Conservation (phyloP, 64 coral and sea anemone species). For the Stylophora pistillata region DNA sequence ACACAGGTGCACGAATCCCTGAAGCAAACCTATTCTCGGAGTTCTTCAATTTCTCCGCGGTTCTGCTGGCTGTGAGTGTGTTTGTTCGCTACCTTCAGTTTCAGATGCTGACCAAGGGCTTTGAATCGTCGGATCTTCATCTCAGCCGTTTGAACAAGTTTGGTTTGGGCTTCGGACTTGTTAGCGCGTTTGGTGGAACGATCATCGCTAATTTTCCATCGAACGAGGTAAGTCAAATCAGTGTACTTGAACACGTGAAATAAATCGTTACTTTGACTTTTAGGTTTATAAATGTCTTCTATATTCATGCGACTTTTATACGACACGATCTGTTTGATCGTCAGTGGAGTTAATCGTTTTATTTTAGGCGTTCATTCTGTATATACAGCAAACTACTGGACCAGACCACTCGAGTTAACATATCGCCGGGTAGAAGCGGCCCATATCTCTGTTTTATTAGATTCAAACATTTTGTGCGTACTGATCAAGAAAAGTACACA, state of each 20-base stretch:
- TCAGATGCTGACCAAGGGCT: constrained; percentile 57
- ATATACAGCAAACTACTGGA: background rate
- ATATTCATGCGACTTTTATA: too few species aligned
- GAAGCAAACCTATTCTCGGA: constrained; percentile 91
- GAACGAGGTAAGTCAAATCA: constrained; percentile 68
- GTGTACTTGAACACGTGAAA: background rate
- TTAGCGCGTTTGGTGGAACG: constrained; percentile 74
- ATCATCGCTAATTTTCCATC: constrained; percentile 95
- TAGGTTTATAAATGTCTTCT: background rate
- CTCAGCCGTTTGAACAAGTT: constrained; percentile 79
- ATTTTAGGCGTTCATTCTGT: background rate
- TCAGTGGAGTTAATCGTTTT: background rate
- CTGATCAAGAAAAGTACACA: background rate
- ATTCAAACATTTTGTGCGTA: background rate
- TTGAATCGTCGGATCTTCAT: constrained; percentile 64
- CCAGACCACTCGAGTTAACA: background rate
- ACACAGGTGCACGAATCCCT: constrained; percentile 84
- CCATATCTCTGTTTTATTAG: background rate
- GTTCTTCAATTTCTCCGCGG: constrained; percentile 85
- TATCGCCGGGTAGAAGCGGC: background rate
- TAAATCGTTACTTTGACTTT: background rate
- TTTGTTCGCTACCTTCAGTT: constrained; percentile 84
- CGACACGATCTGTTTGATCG: background rate
- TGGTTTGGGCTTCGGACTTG: constrained; percentile 64
- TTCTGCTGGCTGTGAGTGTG: constrained; percentile 71